Conservation (phyloP, 1,140 invertebrate genomes). For the Brachionus plicatilis region DNA sequence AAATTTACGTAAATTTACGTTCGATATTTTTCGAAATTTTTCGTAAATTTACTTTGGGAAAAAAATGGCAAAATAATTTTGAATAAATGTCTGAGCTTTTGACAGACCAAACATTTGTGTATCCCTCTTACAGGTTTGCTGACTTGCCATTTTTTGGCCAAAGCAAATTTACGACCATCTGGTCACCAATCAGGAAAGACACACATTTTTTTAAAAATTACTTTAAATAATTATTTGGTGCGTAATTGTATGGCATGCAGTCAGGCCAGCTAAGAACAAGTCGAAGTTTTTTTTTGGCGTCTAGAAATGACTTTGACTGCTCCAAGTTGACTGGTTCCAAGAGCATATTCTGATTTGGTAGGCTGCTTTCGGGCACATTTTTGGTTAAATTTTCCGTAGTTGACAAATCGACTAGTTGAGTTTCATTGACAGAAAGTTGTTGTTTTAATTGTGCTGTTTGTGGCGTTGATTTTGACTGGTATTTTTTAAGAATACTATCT, state of each 20-base stretch:
- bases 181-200: too few species aligned
- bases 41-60: too few species aligned
- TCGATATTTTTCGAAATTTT: too few species aligned
- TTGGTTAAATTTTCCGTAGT: constrained; percentile 28
- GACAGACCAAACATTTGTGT: too few species aligned
- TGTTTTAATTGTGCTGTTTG: background rate
- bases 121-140: too few species aligned
- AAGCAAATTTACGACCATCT: too few species aligned
- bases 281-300: constrained; percentile 84
- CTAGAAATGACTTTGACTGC: constrained; percentile 65
- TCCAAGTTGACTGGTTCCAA: constrained; percentile 65
- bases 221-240: constrained; percentile 40
- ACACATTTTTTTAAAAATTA: background rate
- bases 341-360: constrained; percentile 58
- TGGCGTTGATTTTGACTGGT: background rate
- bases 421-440: background rate
- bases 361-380: constrained; percentile 44
- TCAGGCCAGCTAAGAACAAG: constrained; percentile 73
- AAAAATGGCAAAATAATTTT: too few species aligned
- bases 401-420: constrained; percentile 44
- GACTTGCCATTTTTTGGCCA: too few species aligned
- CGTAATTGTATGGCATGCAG: constrained; percentile 41
- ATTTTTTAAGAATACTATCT: constrained; percentile 41
- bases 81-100: too few species aligned
- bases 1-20: too few species aligned